Evolutionary conservation across 1,140 invertebrate genomes (phyloP).

Genomic region (Asobara japonica): DNA sequence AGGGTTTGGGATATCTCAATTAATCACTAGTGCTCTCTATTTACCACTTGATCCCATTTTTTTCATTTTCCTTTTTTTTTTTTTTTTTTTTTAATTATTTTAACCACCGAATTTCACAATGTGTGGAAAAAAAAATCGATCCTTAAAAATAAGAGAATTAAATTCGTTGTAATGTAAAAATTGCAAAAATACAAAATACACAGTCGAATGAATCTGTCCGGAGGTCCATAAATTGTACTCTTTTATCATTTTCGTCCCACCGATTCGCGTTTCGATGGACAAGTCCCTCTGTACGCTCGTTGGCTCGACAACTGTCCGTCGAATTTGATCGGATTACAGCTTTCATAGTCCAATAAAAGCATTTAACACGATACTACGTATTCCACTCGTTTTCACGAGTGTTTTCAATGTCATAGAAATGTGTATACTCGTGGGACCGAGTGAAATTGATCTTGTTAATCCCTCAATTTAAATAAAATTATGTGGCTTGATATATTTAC

Average conservation of each 20-base stretch:
- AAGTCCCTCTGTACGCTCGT: constrained; percentile 16
- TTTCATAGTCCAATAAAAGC: constrained; percentile 13
- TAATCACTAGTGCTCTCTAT: not conserved
- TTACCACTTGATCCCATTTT: not conserved
- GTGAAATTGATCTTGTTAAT: not conserved
- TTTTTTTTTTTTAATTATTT: not conserved
- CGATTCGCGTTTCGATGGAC: constrained; percentile 17
- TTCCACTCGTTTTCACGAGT: constrained; percentile 22
- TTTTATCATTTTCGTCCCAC: not conserved
- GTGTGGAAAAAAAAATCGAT: too few relatives aligned
- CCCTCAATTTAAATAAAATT: constrained; percentile 5
- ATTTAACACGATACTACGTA: not conserved
- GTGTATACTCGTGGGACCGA: not conserved
- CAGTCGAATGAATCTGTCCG: not conserved
- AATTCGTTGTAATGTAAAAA: not conserved
- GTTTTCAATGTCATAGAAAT: constrained; percentile 5
- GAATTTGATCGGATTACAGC: constrained; percentile 31
- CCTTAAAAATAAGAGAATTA: not conserved
- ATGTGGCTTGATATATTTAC: not conserved
- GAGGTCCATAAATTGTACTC: not conserved
- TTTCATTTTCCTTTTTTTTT: not conserved
- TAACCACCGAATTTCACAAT: not conserved
- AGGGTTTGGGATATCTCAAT: not conserved
- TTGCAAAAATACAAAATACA: not conserved
- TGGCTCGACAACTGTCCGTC: constrained; percentile 27